Conservation (phyloP, 2,113 vertebrate genomes). For the Halichoerus grypus region DNA sequence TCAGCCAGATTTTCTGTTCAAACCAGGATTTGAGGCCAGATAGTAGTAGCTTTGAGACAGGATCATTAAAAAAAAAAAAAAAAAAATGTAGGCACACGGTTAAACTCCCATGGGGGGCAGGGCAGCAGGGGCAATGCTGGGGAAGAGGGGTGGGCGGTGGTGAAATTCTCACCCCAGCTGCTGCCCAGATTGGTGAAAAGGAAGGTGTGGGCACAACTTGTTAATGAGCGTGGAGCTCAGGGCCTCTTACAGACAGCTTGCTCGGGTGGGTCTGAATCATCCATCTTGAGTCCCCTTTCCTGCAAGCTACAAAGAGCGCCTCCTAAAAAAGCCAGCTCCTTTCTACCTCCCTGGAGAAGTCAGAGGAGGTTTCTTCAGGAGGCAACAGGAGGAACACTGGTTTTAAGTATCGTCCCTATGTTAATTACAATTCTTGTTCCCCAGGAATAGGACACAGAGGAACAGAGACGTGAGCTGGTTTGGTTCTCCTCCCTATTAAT, state of each 20-base stretch:
- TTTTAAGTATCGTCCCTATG: not conserved
- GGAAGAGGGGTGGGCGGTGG: not conserved
- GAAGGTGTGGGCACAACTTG: slow-evolving; percentile 72
- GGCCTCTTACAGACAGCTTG: slow-evolving; percentile 52
- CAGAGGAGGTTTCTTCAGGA: not conserved
- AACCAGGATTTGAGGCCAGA: not conserved
- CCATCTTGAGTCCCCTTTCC: not conserved
- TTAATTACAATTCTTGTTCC: not conserved
- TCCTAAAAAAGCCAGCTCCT: not conserved
- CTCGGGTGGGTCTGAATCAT: not conserved
- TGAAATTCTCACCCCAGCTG: slow-evolving; percentile 73
- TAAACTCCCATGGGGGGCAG: not conserved
- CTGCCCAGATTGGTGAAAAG: slow-evolving; percentile 63
- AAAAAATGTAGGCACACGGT: not conserved
- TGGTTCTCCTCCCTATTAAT: not conserved
- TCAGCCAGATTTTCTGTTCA: not conserved
- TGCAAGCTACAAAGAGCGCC: not conserved
- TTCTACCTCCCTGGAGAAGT: not conserved
- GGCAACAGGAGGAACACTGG: not conserved
- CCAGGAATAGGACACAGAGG: not conserved
- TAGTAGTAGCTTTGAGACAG: not conserved
- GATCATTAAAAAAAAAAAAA: not conserved
- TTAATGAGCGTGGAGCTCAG: slow-evolving; percentile 49
- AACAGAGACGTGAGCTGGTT: not conserved
- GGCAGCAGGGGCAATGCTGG: not conserved